Conservation (phyloP, 2,888 invertebrate genomes). For the Idaea aversata region DNA sequence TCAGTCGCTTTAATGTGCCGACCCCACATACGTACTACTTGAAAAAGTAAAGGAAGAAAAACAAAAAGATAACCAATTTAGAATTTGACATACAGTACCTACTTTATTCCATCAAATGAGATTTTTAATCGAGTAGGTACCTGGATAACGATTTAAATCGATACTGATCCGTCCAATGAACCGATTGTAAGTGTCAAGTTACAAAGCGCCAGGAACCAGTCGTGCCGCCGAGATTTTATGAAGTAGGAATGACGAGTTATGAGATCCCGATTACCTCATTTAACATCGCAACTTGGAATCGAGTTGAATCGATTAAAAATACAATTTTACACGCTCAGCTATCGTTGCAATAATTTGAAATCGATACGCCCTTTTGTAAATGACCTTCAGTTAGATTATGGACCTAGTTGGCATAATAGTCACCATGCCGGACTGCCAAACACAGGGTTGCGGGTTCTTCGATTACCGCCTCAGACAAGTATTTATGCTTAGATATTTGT, state of each 20-base stretch:
- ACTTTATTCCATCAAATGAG: no score
- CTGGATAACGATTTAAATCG: conserved; percentile 27
- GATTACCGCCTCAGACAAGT: no score
- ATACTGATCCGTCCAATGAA: conserved; percentile 42
- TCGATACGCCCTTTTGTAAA: background rate
- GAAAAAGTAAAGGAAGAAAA: no score
- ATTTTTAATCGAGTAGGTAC: background rate
- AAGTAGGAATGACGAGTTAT: conserved; percentile 49
- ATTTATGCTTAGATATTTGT: no score
- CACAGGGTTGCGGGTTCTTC: no score
- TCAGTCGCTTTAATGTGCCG: no score
- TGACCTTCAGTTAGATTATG: background rate
- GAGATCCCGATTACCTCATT: conserved; percentile 40
- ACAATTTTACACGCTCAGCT: background rate
- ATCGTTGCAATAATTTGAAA: background rate
- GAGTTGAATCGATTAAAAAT: conserved; percentile 3
- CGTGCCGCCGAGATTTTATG: conserved; percentile 52
- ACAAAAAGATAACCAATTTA: no score
- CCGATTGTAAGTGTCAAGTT: conserved; percentile 53
- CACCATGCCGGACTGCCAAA: no score
- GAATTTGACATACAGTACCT: no score
- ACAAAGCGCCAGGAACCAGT: conserved; percentile 42
- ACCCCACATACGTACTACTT: no score
- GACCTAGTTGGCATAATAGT: background rate
- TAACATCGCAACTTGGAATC: conserved; percentile 13